Percentiles rank a stretch among this genome's conserved stretches.
These are phyloP conservation scores for Stomatorhinus walkeri DNA, from an alignment of 2,797 vertebrate genomes.

Conservation along the genomic window DNA sequence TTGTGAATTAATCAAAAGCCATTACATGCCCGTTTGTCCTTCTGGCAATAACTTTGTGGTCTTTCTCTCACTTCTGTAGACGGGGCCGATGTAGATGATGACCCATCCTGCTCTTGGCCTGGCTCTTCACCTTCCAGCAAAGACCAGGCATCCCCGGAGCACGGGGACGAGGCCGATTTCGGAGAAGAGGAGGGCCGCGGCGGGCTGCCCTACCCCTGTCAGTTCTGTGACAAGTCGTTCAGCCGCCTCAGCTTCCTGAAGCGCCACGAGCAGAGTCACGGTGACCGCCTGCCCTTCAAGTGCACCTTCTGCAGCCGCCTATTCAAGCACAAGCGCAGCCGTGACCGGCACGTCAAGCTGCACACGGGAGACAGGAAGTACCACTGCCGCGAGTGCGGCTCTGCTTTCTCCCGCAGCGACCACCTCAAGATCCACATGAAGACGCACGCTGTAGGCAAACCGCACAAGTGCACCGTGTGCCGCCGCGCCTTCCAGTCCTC, in stretches of 20 bases:
- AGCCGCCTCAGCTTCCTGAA: slow-evolving; percentile 97
- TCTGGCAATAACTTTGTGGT: not conserved
- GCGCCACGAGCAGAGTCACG: slow-evolving; percentile 97
- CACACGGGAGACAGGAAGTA: slow-evolving; percentile 98
- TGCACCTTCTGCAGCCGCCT: slow-evolving; percentile 96
- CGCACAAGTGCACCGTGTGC: slow-evolving; percentile 98
- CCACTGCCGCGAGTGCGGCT: slow-evolving; percentile 94
- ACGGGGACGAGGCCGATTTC: slow-evolving; percentile 92
- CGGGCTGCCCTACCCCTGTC: slow-evolving; percentile 92
- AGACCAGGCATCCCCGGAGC: slow-evolving; percentile 93
- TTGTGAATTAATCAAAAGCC: slow-evolving; percentile 41
- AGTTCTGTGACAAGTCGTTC: slow-evolving; percentile 97
- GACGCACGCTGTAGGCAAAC: slow-evolving; percentile 98
- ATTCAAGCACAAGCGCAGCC: slow-evolving; percentile 97
- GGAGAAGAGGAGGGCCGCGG: slow-evolving; percentile 92
- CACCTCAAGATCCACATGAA: slow-evolving; percentile 99
- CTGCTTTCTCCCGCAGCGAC: slow-evolving; percentile 93
- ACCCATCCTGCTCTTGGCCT: slow-evolving; percentile 93
- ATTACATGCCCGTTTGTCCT: slow-evolving; percentile 37
- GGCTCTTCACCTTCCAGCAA: slow-evolving; percentile 97
- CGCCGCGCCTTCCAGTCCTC: slow-evolving; percentile 91
- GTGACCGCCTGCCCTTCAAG: slow-evolving; percentile 95
- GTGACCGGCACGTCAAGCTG: slow-evolving; percentile 95
- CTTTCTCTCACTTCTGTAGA: slow-evolving; percentile 58
- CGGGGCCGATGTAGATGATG: slow-evolving; percentile 90